Percentiles rank a stretch among this genome's conserved stretches.
Evolutionary conservation across 2,113 vertebrate species (phyloP).

Genomic region (Dromaius novaehollandiae): DNA sequence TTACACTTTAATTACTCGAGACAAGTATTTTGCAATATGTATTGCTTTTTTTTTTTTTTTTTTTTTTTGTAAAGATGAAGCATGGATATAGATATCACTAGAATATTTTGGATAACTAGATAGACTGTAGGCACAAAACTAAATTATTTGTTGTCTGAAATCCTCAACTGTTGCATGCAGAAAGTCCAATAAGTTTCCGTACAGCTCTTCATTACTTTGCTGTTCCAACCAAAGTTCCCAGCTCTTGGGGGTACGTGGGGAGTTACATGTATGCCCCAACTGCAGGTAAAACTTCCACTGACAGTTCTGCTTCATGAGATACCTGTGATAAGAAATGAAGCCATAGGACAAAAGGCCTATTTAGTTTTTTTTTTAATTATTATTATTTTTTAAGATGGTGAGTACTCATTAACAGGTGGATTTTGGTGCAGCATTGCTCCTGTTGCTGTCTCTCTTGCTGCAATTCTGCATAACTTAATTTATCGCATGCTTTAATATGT

Average conservation of each 20-base stretch:
- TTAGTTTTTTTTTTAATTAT: too few species aligned
- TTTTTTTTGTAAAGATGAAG: background rate
- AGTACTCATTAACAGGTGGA: too few species aligned
- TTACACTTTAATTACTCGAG: constrained; percentile 38
- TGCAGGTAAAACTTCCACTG: background rate
- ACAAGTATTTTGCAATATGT: background rate
- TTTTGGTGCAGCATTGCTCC: background rate
- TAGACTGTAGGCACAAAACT: background rate
- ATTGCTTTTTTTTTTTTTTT: background rate
- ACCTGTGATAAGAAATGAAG: too few species aligned
- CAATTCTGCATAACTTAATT: background rate
- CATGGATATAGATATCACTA: background rate
- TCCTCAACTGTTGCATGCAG: background rate
- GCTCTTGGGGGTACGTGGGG: accelerated
- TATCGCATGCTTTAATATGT: background rate
- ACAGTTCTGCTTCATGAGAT: too few species aligned
- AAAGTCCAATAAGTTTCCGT: background rate
- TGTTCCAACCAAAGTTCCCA: background rate
- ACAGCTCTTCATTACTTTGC: background rate
- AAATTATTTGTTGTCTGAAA: background rate
- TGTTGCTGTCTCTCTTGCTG: background rate
- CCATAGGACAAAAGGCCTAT: too few species aligned
- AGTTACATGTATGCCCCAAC: accelerated
- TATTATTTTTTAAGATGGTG: background rate
- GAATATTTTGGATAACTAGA: background rate